phyloP scores from a whole-genome alignment of 2,888 invertebrate genomes.

The Reticulitermes lucifugus region DNA sequence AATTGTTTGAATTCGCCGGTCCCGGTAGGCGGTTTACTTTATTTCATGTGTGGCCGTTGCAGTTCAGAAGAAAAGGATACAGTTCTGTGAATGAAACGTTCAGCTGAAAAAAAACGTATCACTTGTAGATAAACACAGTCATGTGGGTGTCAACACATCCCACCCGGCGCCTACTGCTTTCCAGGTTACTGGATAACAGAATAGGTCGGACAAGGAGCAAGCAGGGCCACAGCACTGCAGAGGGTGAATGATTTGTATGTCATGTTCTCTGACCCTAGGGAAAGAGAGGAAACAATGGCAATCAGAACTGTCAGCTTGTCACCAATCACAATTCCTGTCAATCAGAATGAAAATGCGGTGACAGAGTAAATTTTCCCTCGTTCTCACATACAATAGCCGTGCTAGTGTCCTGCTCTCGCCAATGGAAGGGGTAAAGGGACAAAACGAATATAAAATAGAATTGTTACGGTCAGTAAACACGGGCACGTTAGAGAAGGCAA shows the following conservation, averaged over 20 bases:
- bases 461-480: constrained; percentile 1
- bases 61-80: not conserved
- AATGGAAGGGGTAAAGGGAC: constrained; percentile 3
- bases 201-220: not conserved
- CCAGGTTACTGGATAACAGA: not conserved
- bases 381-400: not conserved
- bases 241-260: constrained; percentile 17
- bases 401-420: not conserved
- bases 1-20: no score
- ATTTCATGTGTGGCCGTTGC: not conserved
- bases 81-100: constrained; percentile 1
- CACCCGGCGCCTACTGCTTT: not conserved
- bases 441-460: constrained; percentile 19
- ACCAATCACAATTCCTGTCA: constrained; percentile 40
- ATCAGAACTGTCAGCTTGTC: constrained; percentile 35
- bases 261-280: constrained; percentile 19
- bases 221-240: not conserved
- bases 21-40: not conserved
- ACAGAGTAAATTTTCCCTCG: constrained; percentile 26
- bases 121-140: not conserved
- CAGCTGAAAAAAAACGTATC: not conserved
- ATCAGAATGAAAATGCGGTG: constrained; percentile 29
- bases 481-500: not conserved
- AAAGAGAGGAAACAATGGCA: constrained; percentile 21
- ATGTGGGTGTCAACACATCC: not conserved